A percentile compares a stretch with the other conserved stretches of the same genome.
phyloP scores from a whole-genome alignment of 2,113 vertebrate genomes.

The Amphiprion percula region DNA sequence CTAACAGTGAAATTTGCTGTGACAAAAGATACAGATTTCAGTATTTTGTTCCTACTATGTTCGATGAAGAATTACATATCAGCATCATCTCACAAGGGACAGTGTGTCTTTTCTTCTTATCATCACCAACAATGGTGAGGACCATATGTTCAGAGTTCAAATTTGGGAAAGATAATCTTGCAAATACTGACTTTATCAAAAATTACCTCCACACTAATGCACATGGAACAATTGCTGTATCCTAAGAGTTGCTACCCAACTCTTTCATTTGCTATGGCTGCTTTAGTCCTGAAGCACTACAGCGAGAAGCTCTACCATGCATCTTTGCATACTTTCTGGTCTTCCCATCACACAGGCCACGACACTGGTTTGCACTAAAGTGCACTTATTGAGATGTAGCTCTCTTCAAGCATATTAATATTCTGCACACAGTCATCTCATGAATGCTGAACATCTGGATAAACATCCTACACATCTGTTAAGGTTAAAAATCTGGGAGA shows the following conservation, averaged over 20 bases:
- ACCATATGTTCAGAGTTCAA: neutral
- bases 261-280: neutral
- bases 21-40: neutral
- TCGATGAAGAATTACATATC: neutral
- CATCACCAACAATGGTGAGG: neutral
- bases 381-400: neutral
- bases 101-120: neutral
- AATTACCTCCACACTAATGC: neutral
- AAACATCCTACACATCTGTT: constrained; percentile 11
- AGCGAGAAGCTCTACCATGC: neutral
- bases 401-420: neutral
- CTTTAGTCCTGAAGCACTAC: neutral
- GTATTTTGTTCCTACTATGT: neutral
- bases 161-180: neutral
- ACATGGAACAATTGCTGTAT: neutral
- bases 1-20: neutral
- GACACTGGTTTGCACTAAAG: neutral
- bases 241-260: neutral
- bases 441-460: constrained; percentile 19
- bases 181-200: neutral
- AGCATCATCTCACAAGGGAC: neutral
- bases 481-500: neutral
- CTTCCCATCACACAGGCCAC: neutral
- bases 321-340: neutral
- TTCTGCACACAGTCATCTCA: constrained; percentile 7